phyloP scores from a whole-genome alignment of 2,113 vertebrate genomes.

The Lepus europaeus region DNA sequence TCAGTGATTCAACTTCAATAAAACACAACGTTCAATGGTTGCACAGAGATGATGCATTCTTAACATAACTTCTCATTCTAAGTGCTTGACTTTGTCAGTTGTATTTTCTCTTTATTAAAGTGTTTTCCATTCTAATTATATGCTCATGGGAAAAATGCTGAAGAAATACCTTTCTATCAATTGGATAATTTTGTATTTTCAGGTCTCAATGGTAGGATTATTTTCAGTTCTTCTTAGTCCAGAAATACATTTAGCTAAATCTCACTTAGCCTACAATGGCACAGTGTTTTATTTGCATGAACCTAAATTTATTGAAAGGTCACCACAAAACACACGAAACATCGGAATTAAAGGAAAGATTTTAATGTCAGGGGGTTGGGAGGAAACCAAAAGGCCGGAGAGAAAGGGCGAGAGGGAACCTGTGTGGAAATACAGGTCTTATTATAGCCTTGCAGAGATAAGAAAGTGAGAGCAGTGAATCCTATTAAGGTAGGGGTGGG shows the following conservation, averaged over 20 bases:
- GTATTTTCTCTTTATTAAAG: constrained; percentile 40
- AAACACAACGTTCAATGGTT: constrained; percentile 35
- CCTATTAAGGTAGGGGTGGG: too few species aligned
- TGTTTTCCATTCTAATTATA: constrained; percentile 56
- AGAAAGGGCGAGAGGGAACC: too few species aligned
- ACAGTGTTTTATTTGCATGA: background rate
- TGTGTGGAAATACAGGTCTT: too few species aligned
- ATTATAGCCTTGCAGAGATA: too few species aligned
- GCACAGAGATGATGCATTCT: background rate
- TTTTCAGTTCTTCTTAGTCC: constrained; percentile 25
- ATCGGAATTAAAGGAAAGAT: too few species aligned
- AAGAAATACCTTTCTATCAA: constrained; percentile 7
- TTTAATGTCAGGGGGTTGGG: too few species aligned
- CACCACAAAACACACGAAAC: too few species aligned
- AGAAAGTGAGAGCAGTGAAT: too few species aligned
- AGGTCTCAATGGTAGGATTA: background rate
- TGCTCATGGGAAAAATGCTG: constrained; percentile 7
- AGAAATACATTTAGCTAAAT: constrained; percentile 37
- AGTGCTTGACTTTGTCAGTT: constrained; percentile 43
- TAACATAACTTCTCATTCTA: constrained; percentile 22
- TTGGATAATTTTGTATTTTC: constrained; percentile 39
- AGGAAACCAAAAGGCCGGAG: too few species aligned
- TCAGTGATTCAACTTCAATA: constrained; percentile 67
- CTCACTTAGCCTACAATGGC: background rate
- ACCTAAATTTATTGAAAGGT: too few species aligned